Base-by-base conservation (phyloP, 2,888 invertebrate species). In the Lacanobia wlatinum region DNA sequence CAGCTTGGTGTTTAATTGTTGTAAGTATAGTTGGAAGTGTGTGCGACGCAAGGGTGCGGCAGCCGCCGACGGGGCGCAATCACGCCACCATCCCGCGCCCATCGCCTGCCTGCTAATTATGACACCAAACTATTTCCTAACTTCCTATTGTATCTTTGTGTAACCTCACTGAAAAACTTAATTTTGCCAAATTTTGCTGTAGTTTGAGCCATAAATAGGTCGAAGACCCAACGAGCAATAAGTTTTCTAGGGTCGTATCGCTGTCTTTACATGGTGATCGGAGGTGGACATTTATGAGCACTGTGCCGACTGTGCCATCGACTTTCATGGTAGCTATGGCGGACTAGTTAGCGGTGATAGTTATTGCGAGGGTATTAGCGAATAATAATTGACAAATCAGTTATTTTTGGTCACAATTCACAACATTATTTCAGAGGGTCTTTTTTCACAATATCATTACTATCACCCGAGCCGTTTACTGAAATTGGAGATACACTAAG, bases 51-150 rank as follows among this genome's bases (percentile, higher is more conserved):
- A 92, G 90, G 93, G 92, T 85, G 84, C 82, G 87, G 82, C 72
- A 34, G 34, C 4, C 59, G 58, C 6, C 73, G 72, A 90, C 91
- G 87, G 87, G 89, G 87, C 92, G 85, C 90, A 95, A 95, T 95
- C 95, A 95, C 95, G 95, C 93, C 92, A 94, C 88, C 59, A 69
- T 78, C 76, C 92, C 94, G 90, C 94, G 86, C 94, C 94, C 92
- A 67, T 69, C 58, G 78, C 73, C 61, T 59, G 62, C 65, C 68
- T 77, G 85, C 89, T 92, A 92, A 94, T 93, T 93, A 92, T 93
- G 90, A 90, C 90, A 90, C 90, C 85, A 73, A 84, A 84, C 73
- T 83, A 82, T 10, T 59, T 40, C 58, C 38, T 40, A 28, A 55
- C 73, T 78, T 74, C 64, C 77, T 58, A 70, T 70, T 74, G 78